Conservation (phyloP, 37 sponge, comb jelly and placozoan species). For the Spongia lamella region DNA sequence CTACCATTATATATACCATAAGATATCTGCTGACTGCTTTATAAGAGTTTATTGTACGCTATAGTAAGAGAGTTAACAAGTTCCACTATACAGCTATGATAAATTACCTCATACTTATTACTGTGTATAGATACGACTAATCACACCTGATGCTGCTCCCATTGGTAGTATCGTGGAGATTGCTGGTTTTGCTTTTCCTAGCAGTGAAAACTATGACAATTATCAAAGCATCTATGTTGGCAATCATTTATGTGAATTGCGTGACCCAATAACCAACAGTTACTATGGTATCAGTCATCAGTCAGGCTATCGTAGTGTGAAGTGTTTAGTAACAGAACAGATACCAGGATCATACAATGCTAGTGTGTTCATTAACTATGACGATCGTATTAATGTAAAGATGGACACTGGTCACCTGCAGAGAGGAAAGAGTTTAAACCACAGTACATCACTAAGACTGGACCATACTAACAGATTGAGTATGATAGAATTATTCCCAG, state of each 20-base stretch:
- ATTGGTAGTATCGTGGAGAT: slow-evolving; percentile 43
- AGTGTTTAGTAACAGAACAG: slow-evolving; percentile 12
- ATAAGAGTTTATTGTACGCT: no score
- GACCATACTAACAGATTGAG: slow-evolving; percentile 38
- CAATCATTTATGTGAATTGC: slow-evolving; percentile 28
- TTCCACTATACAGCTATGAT: no score
- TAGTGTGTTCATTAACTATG: not conserved
- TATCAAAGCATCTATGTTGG: slow-evolving; percentile 52
- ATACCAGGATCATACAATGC: slow-evolving; percentile 56
- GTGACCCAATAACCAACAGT: slow-evolving; percentile 24
- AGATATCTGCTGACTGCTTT: no score
- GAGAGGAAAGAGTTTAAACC: slow-evolving; percentile 45
- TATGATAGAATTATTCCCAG: slow-evolving; percentile 69
- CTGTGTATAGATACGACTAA: slow-evolving; percentile 4
- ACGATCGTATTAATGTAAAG: not conserved
- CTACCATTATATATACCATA: no score
- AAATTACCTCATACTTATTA: no score
- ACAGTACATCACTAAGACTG: slow-evolving; percentile 43
- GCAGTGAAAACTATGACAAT: not conserved
- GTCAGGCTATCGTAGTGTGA: not conserved
- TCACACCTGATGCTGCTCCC: slow-evolving; percentile 44
- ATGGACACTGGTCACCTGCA: no score
- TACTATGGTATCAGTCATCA: slow-evolving; percentile 22
- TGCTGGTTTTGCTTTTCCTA: slow-evolving; percentile 18
- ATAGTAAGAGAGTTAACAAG: no score